Evolutionary conservation across 2,113 vertebrate species (phyloP).

Genomic region (Psittacus erithacus): DNA sequence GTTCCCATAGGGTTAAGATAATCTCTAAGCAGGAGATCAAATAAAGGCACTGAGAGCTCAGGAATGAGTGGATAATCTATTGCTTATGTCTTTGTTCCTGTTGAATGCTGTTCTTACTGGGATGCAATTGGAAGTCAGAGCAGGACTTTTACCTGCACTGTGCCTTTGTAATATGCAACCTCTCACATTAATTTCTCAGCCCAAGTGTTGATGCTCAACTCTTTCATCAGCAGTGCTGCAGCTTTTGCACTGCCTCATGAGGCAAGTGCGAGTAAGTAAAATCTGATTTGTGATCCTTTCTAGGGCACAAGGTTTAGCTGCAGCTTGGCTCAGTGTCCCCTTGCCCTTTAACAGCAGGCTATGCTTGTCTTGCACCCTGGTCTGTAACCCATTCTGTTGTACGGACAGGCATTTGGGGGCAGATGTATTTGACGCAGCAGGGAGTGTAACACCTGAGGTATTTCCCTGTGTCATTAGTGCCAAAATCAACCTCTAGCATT

Average conservation of each 20-base stretch:
- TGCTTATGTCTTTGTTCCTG: neutral
- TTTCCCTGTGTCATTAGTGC: too few relatives aligned
- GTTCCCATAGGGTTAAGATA: neutral
- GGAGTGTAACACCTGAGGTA: neutral
- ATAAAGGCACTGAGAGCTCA: neutral
- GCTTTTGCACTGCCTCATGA: neutral
- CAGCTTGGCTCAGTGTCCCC: neutral
- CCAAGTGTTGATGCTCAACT: neutral
- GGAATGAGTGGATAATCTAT: rapidly evolving
- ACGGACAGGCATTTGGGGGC: neutral
- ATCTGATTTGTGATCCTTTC: neutral
- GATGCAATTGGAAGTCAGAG: neutral
- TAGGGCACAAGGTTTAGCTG: neutral
- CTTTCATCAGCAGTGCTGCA: neutral
- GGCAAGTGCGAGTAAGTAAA: neutral
- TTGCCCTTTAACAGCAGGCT: neutral
- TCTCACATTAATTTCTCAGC: neutral
- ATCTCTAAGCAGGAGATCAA: neutral
- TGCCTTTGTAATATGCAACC: neutral
- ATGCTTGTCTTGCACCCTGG: neutral
- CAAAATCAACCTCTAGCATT: neutral
- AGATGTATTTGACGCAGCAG: neutral
- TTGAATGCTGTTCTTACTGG: neutral
- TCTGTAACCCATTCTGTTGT: neutral
- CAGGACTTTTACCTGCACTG: neutral